Conservation (phyloP, 2,113 vertebrate species). For the Naja naja region DNA sequence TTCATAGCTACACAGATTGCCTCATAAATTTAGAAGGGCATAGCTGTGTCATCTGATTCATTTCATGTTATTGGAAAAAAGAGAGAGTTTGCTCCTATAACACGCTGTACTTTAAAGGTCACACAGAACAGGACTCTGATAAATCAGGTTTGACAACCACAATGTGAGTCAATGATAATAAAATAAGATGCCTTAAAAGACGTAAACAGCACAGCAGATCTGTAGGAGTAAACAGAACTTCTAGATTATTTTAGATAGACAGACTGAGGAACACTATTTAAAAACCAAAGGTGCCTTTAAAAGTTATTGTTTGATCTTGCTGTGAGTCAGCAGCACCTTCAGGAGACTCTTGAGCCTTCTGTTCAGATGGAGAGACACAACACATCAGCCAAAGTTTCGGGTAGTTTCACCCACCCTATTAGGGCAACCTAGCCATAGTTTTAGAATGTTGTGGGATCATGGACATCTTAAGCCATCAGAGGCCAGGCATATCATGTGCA, state of each 20-base stretch:
- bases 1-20: conserved; percentile 27
- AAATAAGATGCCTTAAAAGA: conserved; percentile 62
- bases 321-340: too few relatives aligned
- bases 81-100: conserved; percentile 44
- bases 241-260: neutral
- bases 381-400: neutral
- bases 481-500: neutral
- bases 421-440: neutral
- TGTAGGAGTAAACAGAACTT: conserved; percentile 16
- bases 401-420: neutral
- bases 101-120: conserved; percentile 68
- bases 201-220: conserved; percentile 49
- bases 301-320: neutral
- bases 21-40: conserved; percentile 56
- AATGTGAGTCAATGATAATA: conserved; percentile 53
- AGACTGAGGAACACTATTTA: neutral
- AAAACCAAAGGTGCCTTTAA: neutral
- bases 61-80: conserved; percentile 47
- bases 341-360: neutral
- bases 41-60: conserved; percentile 57
- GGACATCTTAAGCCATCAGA: neutral
- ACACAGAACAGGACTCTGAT: conserved; percentile 57
- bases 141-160: conserved; percentile 66
- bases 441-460: neutral
- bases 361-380: neutral